phyloP scores from a whole-genome alignment of 1,140 invertebrate species.

The Trachymyrmex cornetzi region DNA sequence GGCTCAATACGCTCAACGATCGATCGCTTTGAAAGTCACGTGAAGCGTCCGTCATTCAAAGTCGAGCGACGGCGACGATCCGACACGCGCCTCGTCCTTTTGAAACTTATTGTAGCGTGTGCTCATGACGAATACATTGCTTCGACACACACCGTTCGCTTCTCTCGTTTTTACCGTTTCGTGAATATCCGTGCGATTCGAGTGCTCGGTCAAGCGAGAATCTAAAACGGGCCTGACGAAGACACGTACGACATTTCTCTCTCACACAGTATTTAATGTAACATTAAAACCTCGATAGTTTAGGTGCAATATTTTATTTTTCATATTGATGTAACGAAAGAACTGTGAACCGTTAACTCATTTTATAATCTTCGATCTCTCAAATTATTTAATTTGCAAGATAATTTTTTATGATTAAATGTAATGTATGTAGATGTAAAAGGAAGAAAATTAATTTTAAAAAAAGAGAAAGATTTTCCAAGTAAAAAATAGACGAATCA shows the following conservation, averaged over 20 bases:
- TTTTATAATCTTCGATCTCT: background rate
- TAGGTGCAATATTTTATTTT: background rate
- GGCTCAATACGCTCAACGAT: conserved; percentile 45
- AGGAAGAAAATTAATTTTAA: background rate
- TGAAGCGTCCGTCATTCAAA: conserved; percentile 52
- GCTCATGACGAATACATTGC: conserved; percentile 64
- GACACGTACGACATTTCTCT: conserved; percentile 13
- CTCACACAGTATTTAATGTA: conserved; percentile 42
- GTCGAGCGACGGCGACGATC: conserved; percentile 15
- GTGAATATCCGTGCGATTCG: conserved; percentile 74
- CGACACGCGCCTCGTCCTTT: conserved; percentile 25
- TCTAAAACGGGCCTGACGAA: conserved; percentile 20
- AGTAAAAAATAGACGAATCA: background rate
- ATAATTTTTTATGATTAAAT: background rate
- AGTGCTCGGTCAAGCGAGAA: conserved; percentile 72
- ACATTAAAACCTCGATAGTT: background rate
- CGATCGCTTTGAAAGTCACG: conserved; percentile 31
- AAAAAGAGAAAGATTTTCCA: background rate
- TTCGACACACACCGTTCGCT: conserved; percentile 18
- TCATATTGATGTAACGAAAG: background rate
- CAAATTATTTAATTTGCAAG: background rate
- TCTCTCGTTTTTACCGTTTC: conserved; percentile 76
- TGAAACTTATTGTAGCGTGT: conserved; percentile 48
- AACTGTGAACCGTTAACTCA: background rate
- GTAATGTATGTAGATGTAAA: background rate